Base-by-base conservation (phyloP, 2,888 invertebrate genomes). In the Polydrusus tereticollis region DNA sequence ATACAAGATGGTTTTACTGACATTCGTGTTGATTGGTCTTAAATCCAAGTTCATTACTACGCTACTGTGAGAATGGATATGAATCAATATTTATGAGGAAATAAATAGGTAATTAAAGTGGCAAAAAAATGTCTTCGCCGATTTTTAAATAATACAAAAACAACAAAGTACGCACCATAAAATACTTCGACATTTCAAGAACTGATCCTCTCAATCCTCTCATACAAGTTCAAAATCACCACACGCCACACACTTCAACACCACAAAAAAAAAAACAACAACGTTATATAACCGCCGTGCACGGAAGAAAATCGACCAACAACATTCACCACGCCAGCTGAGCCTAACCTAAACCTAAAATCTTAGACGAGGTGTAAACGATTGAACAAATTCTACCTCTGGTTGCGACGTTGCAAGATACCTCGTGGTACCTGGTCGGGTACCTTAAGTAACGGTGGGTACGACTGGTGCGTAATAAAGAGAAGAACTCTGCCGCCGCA, bases 221-320 rank as follows among this genome's bases (percentile, higher is more conserved):
- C n/a, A n/a, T 2, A n/a, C 21, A 21, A 21, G 21, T 21, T 47
- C 20, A 47, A 45, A 10, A 16, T 29, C 52, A 58, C 38, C 41
- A 23, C 29, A 65, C 41, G 21, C 20, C n/a, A 23, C 43, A 55
- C n/a, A 18, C 55, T 29, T 23, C 52, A 41, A 41, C 16, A 10
- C 23, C 26, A 26, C 14, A 62, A 66, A 41, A 57, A 66, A 33
- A 55, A 16, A 26, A 41, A n/a, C n/a, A n/a, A n/a, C 33, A 33
- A 66, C 43, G 57, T 66, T 66, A 38, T 45, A 66, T 66, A 66
- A 66, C 43, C 33, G 0, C 23, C 16, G 18, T 16, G 41, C 12
- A 26, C 66, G 66, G 66, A 66, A 66, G 66, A 66, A 29, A 66
- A 26, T 29, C 26, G n/a, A n/a, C n/a, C n/a, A 33, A 41, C 59